Base-by-base conservation (phyloP, 1,140 invertebrate species). In the Heterodera schachtii region DNA sequence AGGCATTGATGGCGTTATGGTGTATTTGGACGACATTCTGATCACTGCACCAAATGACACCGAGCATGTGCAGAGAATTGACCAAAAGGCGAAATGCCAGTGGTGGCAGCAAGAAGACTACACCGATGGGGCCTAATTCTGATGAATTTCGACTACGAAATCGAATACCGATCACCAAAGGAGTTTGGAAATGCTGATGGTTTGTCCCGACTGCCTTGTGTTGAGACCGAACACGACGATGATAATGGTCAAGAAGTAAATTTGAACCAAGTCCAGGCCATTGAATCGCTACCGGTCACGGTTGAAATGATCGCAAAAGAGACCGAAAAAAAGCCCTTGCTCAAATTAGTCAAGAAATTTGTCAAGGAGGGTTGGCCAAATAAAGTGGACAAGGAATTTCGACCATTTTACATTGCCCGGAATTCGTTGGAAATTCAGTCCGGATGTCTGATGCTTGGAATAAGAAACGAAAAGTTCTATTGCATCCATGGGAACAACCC, bases 61-160 rank as follows among this genome's bases (percentile, higher is more conserved):
- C 4, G 78, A 83, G 44, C 83, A 84, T 66, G 3, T 78, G 9
- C 52, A 44, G 44, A 44, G 41, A n/a, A 16, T 83, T 11, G 19
- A 84, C 83, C 86, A 7, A 84, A 87, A 16, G 87, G 84, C 67
- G 80, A 82, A 31, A 82, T 92, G 41, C 90, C 90, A 19, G 79
- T 84, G 16, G 79, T 89, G 4, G 83, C 88, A 3, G 87, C 90
- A 6, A 84, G 78, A 0, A 41, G 88, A 41, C 81, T 90, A 3
- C 88, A 90, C 57, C 81, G 85, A 44, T 90, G 87, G 87, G 81
- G 84, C 16, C 31, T 90, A 3, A 87, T 60, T 11, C 57, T 90
- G 3, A 52, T 64, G 46, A 82, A 77, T 16, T 89, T 89, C 73
- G 71, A 86, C 2, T 89, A 85, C 77, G 80, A 84, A 13, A 87